Base-by-base conservation (phyloP, 2,888 invertebrate genomes). In the Germaria angustata region DNA sequence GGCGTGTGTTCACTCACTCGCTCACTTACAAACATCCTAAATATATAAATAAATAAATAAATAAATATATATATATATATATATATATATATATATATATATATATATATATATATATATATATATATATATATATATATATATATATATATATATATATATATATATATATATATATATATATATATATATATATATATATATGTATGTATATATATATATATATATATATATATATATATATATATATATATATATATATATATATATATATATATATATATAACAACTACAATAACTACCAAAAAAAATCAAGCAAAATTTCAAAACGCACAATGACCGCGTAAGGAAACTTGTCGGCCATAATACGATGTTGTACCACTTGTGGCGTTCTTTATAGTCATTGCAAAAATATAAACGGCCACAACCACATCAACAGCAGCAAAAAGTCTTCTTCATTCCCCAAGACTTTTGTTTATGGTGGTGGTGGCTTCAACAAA, bases 261-360 rank as follows among this genome's bases (percentile, higher is more conserved):
- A 32, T n/a, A n/a, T n/a, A 32, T 5, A 17, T 36, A 28, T 61
- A 53, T 36, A 63, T 1, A 28, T 28, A 24, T 17, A n/a, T 6
- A 39, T 15, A 68, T 39, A 22, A 59, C 32, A 44, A 71, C 57
- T 41, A 9, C 15, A 69, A 41, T 17, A 34, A 63, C 22, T 20
- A 39, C 51, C 15, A 51, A 69, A 44, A 78, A 44, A n/a, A 59
- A 22, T 44, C 34, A 69, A 71, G 61, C 39, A 41, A 66, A 68
- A 41, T 53, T 20, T 28, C 17, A 36, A 65, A 49, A 77, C 72
- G 81, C 81, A 76, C 69, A 75, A 78, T 84, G 81, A 53, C 81
- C 83, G 73, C 83, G 57, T 84, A 83, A 83, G 84, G 85, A 81
- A 84, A 83, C 85, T 85, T 83, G 79, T 65, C 51, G 57, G 55